Base-by-base conservation (phyloP, 2,888 invertebrate species). In the Nymphalis polychloros region DNA sequence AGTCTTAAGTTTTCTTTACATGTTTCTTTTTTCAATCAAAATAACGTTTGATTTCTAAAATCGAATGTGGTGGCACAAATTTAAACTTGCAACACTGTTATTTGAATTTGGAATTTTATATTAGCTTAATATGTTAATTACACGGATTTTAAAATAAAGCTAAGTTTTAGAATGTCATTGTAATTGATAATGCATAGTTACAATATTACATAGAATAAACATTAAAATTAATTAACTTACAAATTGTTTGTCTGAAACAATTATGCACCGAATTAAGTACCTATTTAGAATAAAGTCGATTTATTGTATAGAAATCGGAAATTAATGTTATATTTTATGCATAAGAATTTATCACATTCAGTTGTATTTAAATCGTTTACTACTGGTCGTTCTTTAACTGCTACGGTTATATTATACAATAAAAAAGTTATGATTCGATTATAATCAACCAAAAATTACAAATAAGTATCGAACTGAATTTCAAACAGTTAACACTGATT, bases 281-380 rank as follows among this genome's bases (percentile, higher is more conserved):
- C 16, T 52, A n/a, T n/a, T 50, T 20, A 16, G 13, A 41, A 41
- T 41, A 13, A 41, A 41, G 52, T 52, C 23, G 13, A 52, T 52
- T 23, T 5, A 10, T 13, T 52, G 52, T 52, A 52, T 16, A 52
- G 52, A 52, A 16, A 52, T 23, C 52, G 53, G 31, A 55, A 55
- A 55, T 55, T 27, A 31, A 17, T 17, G n/a, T 31, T 17, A 31
- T 55, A 17, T 31, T 55, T 55, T 53, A 53, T 27, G 27, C 17
- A 27, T 17, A 27, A 41, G 31, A 49, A 50, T 68, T 59, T 17
- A 49, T 63, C 27, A 63, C 60, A 67, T 67, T 70, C 55, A 63
- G 59, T 66, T 50, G 55, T 55, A 59, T 63, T 57, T 63, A 49
- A 57, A 57, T 59, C 50, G 57, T 47, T 62, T 63, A 59, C 57